phyloP scores from a whole-genome alignment of 1,140 invertebrate species.

The Hyles euphorbiae region DNA sequence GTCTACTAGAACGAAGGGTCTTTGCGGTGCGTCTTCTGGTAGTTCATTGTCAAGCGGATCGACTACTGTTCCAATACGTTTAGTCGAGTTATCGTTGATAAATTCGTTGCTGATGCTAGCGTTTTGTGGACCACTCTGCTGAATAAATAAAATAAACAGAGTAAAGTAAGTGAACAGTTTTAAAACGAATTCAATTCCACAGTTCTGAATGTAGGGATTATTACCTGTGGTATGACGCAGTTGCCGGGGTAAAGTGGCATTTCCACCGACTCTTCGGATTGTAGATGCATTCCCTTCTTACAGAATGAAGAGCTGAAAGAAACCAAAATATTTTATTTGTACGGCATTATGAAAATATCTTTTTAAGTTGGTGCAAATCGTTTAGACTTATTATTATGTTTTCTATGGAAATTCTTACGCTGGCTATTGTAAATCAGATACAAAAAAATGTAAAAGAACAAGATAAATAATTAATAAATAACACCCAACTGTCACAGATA shows the following conservation, averaged over 20 bases:
- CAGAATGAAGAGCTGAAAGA: constrained; percentile 84
- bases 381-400: not conserved
- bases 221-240: constrained; percentile 77
- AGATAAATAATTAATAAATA: too few species aligned
- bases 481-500: too few species aligned
- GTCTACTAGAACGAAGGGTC: constrained; percentile 57
- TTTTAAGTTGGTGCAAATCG: too few species aligned
- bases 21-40: constrained; percentile 48
- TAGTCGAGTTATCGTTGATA: constrained; percentile 36
- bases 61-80: constrained; percentile 22
- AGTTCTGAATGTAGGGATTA: not conserved
- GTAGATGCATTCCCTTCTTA: constrained; percentile 83
- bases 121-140: constrained; percentile 41
- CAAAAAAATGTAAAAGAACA: too few species aligned
- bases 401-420: not conserved
- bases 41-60: constrained; percentile 61
- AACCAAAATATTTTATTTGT: not conserved
- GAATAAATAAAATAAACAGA: constrained; percentile 15
- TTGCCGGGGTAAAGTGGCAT: constrained; percentile 85
- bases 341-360: too few species aligned
- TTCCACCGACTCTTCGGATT: constrained; percentile 82
- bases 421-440: too few species aligned
- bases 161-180: not conserved
- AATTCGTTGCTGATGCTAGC: constrained; percentile 25
- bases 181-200: not conserved